Percentiles rank a stretch among this genome's conserved stretches.
Evolutionary conservation across 2,797 vertebrate genomes (phyloP).

Genomic region (Anguilla marmorata): DNA sequence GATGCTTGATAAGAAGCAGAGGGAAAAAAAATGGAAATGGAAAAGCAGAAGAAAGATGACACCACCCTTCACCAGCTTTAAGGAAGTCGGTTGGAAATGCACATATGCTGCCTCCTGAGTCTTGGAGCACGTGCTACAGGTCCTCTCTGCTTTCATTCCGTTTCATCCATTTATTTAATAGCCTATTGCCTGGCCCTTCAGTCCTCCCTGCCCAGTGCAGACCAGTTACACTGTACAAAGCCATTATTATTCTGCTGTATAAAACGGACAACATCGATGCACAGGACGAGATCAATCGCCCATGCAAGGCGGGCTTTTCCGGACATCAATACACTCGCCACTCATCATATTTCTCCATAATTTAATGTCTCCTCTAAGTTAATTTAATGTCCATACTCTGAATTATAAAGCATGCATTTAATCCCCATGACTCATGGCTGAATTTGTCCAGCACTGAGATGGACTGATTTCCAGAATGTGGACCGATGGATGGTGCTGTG

Average conservation of each 20-base stretch:
- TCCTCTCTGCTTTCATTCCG: background rate
- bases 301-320: background rate
- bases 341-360: conserved; percentile 8
- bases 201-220: background rate
- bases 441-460: background rate
- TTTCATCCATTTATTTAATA: conserved; percentile 2
- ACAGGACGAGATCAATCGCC: background rate
- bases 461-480: background rate
- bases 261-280: background rate
- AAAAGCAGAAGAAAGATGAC: background rate
- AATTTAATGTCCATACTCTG: conserved; percentile 10
- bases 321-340: background rate
- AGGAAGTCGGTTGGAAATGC: background rate
- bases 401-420: background rate
- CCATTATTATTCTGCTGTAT: background rate
- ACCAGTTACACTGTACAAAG: background rate
- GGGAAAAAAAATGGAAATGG: background rate
- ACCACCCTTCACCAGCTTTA: background rate
- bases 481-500: background rate
- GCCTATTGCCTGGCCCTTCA: background rate
- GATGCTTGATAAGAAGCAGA: background rate
- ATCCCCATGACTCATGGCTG: background rate
- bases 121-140: background rate
- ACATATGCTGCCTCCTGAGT: background rate
- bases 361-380: conserved; percentile 21